Base-by-base conservation (phyloP, 2,113 vertebrate genomes). In the Aplodontia rufa region DNA sequence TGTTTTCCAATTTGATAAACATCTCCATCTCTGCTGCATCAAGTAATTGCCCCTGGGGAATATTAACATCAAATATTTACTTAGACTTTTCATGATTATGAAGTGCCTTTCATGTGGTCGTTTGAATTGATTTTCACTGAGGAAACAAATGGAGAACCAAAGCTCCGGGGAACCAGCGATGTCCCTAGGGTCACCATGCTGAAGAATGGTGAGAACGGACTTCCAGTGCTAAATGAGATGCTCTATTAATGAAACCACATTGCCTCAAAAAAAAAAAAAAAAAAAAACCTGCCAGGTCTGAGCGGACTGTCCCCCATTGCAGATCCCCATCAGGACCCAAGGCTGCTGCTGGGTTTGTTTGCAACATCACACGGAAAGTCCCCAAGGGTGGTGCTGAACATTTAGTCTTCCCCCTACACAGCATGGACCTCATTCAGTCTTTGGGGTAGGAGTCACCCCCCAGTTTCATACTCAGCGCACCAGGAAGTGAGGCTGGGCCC, bases 361-460 rank as follows among this genome's bases (percentile, higher is more conserved):
- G 30, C 40, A 74, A n/a, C 30, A 20, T 20, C 53, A 17, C 30
- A 3, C 3, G 37, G 32, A 78, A 42, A 35, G 42, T 10, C 26
- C 49, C 6, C 0, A 0, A 79, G 35, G 64, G 16, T 20, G 37
- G 5, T 3, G 16, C 17, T 8, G 0, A 51, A 40, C 0, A 1
- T 16, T 51, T 17, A 20, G 40, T 2, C 47, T 72, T 19, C 22
- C 17, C 28, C 12, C 10, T n/a, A 24, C 1, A 8, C 30, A n/a
- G 78, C 51, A 6, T 5, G 8, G 45, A 47, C 32, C 37, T 85
- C 87, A 62, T 30, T 40, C 8, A 3, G 3, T 6, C 85, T 79
- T 20, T 42, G 30, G 0, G 11, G 22, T 8, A 4, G 35, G 20
- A 28, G 22, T 20, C 24, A 78, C 30, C 62, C 30, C 62, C 69